Evolutionary conservation across 92 coral and sea anemone genomes (phyloP), one percentile per base, ranked within the genome.

Genomic region (Virgularia gustaviana): DNA sequence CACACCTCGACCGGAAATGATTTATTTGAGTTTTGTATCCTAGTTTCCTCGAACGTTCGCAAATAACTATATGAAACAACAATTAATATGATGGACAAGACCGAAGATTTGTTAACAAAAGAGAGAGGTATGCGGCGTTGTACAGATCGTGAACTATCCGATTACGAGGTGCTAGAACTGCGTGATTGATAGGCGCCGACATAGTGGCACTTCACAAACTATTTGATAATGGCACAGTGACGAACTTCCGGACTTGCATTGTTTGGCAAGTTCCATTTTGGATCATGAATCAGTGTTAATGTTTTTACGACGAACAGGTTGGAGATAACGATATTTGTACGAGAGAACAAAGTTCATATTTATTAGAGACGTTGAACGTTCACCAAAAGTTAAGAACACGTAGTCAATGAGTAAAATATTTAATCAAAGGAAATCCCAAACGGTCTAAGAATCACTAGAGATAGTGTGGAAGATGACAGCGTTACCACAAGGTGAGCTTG

Each of bases 1-100:
- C 61, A 68, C 75, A 68, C 75, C 75, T 35, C 25, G 24, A 68
- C 75, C 75, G 75, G 75, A 68, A 68, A 68, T 68, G 61, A 30
- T 61, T 12, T 68, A 51, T 68, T 68, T 53, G 51, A 59, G 11
- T 68, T 51, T 68, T 68, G 44, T 34, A 32, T 47, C 18, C 25
- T 61, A 68, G 49, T 30, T 49, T 49, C 28, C 58, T 2, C 18
- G 6, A 47, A 47, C 18, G 55, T 3, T 47, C 18, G 3, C 22
- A 15, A 5, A 15, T 15, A 47, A 47, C 6, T 3, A 19, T 4
- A 15, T 15, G 22, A 47, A 15, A 4, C 15, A 15, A 47, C 55
- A 47, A n/a, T n/a, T n/a, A n/a, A n/a, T n/a, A n/a, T n/a, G n/a
- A n/a, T n/a, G n/a, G n/a, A n/a, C n/a, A n/a, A n/a, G n/a, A n/a